These are phyloP conservation scores for Chaetoderma sp. DNA, from an alignment of 2,888 invertebrate genomes.

Conservation along the genomic window DNA sequence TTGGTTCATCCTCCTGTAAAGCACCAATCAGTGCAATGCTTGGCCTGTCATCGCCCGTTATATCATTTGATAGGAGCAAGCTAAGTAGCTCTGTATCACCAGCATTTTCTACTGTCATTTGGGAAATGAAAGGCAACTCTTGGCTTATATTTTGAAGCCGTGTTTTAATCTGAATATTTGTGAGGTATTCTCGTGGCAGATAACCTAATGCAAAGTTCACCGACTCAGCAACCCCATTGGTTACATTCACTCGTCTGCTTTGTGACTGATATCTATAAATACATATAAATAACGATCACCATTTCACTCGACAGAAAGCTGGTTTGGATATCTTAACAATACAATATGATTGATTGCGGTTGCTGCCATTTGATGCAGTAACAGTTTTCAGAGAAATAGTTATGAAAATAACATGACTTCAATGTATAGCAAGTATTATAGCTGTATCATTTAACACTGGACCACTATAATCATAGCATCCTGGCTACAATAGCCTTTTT, in stretches of 20 bases:
- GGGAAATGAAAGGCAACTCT: slow-evolving; percentile 67
- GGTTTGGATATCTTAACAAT: too few species aligned
- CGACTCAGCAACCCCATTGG: slow-evolving; percentile 73
- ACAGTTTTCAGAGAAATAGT: too few species aligned
- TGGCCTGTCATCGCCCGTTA: slow-evolving; percentile 75
- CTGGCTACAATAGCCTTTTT: too few species aligned
- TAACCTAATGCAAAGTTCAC: slow-evolving; percentile 83
- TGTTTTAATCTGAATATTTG: too few species aligned
- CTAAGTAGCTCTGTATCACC: slow-evolving; percentile 76
- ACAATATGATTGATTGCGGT: too few species aligned
- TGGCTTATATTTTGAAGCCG: too few species aligned
- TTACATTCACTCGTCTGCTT: slow-evolving; percentile 77
- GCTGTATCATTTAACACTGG: too few species aligned
- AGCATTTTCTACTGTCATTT: slow-evolving; percentile 71
- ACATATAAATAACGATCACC: neutral
- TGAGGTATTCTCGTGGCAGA: slow-evolving; percentile 73
- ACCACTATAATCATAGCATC: too few species aligned
- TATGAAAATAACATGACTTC: too few species aligned
- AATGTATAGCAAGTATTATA: too few species aligned
- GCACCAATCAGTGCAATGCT: slow-evolving; percentile 88
- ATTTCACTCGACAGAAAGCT: too few species aligned
- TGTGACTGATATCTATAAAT: slow-evolving; percentile 68
- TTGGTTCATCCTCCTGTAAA: slow-evolving; percentile 61
- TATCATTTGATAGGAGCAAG: slow-evolving; percentile 69
- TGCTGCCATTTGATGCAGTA: too few species aligned